phyloP scores from a whole-genome alignment of 1,140 invertebrate species.

The Delia radicum region DNA sequence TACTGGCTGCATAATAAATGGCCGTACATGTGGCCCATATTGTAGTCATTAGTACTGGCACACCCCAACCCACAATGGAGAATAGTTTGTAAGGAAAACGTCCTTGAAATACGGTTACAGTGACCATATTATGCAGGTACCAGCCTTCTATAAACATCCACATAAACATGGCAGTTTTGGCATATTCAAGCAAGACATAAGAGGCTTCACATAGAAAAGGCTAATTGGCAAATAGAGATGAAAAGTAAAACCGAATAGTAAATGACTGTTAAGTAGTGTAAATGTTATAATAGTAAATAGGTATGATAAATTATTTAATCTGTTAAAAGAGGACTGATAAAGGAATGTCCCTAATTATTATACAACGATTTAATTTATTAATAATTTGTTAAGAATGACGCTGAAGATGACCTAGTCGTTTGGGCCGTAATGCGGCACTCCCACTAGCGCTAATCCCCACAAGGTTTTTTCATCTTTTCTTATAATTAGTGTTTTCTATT shows the following conservation, averaged over 20 bases:
- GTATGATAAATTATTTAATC: too few species aligned
- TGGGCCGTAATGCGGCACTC: too few species aligned
- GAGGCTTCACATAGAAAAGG: constrained; percentile 76
- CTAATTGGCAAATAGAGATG: constrained; percentile 60
- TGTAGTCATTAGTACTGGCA: constrained; percentile 71
- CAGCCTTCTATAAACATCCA: constrained; percentile 94
- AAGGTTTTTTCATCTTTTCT: too few species aligned
- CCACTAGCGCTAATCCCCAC: too few species aligned
- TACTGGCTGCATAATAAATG: constrained; percentile 57
- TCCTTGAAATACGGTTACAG: constrained; percentile 79
- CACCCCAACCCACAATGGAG: constrained; percentile 78
- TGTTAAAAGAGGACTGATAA: too few species aligned
- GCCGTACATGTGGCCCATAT: constrained; percentile 71
- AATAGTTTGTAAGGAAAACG: constrained; percentile 71
- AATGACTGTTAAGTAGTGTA: too few species aligned
- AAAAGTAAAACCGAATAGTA: background rate
- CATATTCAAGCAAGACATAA: constrained; percentile 81
- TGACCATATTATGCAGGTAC: constrained; percentile 83
- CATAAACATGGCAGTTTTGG: constrained; percentile 86
- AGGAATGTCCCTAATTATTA: too few species aligned
- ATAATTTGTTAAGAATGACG: too few species aligned
- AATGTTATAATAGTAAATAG: too few species aligned
- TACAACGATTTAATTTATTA: too few species aligned
- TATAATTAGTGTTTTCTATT: too few species aligned
- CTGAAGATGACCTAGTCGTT: too few species aligned